A percentile compares a stretch with the other conserved stretches of the same genome.
phyloP scores from a whole-genome alignment of 2,888 invertebrate genomes.

The Fragum sueziense region DNA sequence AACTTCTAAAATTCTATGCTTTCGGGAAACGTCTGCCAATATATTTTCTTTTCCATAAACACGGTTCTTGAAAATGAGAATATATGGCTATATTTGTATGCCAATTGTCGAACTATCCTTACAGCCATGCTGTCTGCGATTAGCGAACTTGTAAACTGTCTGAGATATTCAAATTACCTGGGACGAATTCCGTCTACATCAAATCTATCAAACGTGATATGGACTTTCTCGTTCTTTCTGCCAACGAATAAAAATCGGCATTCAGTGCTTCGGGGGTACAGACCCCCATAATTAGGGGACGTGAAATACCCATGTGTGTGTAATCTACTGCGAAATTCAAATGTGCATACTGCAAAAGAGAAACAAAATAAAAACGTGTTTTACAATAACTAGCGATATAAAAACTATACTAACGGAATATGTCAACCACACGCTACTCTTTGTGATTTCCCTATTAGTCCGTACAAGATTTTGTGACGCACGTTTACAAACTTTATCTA shows the following conservation, averaged over 20 bases:
- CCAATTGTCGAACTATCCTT: too few species aligned
- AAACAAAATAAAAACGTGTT: conserved; percentile 47
- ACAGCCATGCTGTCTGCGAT: too few species aligned
- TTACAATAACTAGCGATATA: conserved; percentile 42
- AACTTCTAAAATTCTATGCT: too few species aligned
- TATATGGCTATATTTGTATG: too few species aligned
- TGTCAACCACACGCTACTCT: not conserved
- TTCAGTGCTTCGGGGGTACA: conserved; percentile 90
- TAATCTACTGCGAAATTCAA: conserved; percentile 82
- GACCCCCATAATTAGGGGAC: conserved; percentile 92
- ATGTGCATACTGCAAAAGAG: conserved; percentile 86
- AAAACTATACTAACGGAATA: conserved; percentile 7
- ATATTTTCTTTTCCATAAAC: too few species aligned
- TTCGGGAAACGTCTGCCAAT: too few species aligned
- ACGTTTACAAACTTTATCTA: too few species aligned
- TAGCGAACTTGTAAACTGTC: too few species aligned
- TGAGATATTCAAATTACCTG: conserved; percentile 87
- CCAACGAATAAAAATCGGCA: conserved; percentile 96
- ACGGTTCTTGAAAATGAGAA: too few species aligned
- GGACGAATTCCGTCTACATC: conserved; percentile 96
- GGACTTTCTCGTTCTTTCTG: conserved; percentile 91
- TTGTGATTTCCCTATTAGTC: not conserved
- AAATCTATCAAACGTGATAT: conserved; percentile 93
- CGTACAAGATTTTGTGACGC: not conserved
- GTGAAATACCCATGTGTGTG: conserved; percentile 88